Evolutionary conservation across 2,888 invertebrate genomes (phyloP).

Genomic region (Copidosoma aretas): DNA sequence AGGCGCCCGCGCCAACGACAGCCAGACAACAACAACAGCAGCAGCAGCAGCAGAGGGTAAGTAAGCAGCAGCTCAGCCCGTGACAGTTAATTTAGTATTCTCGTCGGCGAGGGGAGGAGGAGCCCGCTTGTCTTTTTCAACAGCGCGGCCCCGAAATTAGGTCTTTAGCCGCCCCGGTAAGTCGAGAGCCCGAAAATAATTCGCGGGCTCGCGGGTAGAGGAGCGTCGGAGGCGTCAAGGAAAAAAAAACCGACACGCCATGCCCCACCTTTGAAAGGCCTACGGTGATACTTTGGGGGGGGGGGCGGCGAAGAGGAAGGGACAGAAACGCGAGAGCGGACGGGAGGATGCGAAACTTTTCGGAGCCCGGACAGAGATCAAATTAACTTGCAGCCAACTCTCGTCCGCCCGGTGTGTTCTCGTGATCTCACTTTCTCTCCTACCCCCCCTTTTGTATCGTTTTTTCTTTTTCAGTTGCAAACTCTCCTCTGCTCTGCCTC

Average conservation of each 20-base stretch:
- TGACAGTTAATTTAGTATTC: conserved; percentile 15
- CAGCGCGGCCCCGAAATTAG: not conserved
- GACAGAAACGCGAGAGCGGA: conserved; percentile 26
- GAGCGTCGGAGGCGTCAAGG: not conserved
- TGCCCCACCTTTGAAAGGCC: not conserved
- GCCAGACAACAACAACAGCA: not conserved
- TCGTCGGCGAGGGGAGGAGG: not conserved
- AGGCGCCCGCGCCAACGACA: not conserved
- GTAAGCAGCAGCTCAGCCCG: not conserved
- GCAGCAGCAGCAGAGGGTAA: not conserved
- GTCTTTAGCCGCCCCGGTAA: not conserved
- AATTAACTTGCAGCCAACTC: conserved; percentile 48
- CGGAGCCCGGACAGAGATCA: conserved; percentile 46
- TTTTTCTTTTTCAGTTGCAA: not conserved
- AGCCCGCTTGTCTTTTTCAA: not conserved
- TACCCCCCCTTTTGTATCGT: not conserved
- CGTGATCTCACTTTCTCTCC: conserved; percentile 7
- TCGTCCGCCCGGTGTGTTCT: conserved; percentile 17
- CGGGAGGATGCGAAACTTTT: conserved; percentile 46
- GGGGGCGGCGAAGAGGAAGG: conserved; percentile 46
- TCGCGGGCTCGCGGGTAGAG: conserved; percentile 10
- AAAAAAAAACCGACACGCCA: conserved; percentile 17
- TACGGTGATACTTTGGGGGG: conserved; percentile 43
- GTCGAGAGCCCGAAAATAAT: conserved; percentile 15
- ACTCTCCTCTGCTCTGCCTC: conserved; percentile 14